phyloP scores from a whole-genome alignment of 2,113 vertebrate species.

The Plestiodon gilberti region DNA sequence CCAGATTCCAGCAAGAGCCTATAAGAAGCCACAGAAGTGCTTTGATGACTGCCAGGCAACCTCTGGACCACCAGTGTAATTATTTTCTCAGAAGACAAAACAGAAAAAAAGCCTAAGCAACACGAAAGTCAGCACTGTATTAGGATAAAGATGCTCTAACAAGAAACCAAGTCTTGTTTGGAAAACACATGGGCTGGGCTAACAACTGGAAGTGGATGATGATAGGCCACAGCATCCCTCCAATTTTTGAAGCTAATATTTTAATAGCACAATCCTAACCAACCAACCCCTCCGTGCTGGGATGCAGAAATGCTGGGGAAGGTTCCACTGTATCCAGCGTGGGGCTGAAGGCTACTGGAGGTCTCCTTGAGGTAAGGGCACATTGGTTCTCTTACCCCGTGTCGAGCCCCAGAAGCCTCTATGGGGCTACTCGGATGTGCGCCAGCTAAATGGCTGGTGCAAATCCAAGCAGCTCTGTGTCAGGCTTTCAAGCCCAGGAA shows the following conservation, averaged over 20 bases:
- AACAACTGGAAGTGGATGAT: background rate
- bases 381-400: too few relatives aligned
- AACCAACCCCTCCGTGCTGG: too few relatives aligned
- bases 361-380: too few relatives aligned
- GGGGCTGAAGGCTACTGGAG: too few relatives aligned
- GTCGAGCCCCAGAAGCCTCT: too few relatives aligned
- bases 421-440: too few relatives aligned
- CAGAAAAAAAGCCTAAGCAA: background rate
- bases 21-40: background rate
- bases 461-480: too few relatives aligned
- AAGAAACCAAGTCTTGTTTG: background rate
- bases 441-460: too few relatives aligned
- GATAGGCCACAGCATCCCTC: background rate
- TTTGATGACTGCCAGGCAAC: background rate
- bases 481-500: too few relatives aligned
- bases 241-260: background rate
- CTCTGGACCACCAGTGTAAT: background rate
- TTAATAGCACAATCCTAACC: too few relatives aligned
- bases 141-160: background rate
- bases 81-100: background rate
- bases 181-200: background rate
- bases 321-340: too few relatives aligned
- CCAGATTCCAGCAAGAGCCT: background rate
- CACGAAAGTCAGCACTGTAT: background rate
- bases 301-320: too few relatives aligned